Conservation (phyloP, 2,888 invertebrate species). For the Idaea aversata region DNA sequence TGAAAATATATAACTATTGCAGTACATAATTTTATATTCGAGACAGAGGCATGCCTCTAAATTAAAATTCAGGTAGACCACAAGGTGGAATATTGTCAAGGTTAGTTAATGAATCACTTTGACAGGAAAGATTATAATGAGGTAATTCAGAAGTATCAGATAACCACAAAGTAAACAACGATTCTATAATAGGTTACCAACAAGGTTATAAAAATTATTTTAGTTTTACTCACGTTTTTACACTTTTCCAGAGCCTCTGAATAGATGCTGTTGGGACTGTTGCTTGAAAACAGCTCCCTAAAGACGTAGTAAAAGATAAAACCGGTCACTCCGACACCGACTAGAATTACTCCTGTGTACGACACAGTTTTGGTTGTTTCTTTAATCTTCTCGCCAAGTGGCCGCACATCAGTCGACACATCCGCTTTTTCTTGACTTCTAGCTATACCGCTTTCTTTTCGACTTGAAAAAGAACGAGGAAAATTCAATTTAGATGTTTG, state of each 20-base stretch:
- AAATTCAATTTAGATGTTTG: slow-evolving; percentile 43
- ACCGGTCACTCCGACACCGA: slow-evolving; percentile 90
- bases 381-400: slow-evolving; percentile 88
- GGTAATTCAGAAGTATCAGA: slow-evolving; percentile 3
- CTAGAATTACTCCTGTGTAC: slow-evolving; percentile 90
- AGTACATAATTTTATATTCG: background rate
- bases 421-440: slow-evolving; percentile 62
- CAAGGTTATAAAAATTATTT: slow-evolving; percentile 16
- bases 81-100: background rate
- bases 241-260: slow-evolving; percentile 88
- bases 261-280: slow-evolving; percentile 93
- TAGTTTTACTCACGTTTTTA: slow-evolving; percentile 73
- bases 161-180: slow-evolving; percentile 5
- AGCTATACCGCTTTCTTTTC: slow-evolving; percentile 55
- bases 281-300: slow-evolving; percentile 92
- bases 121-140: background rate
- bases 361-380: slow-evolving; percentile 94
- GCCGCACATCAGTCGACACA: slow-evolving; percentile 81
- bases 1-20: background rate
- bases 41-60: background rate
- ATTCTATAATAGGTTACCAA: slow-evolving; percentile 10
- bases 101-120: slow-evolving; percentile 4
- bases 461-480: slow-evolving; percentile 50
- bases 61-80: background rate
- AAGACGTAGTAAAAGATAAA: slow-evolving; percentile 91